phyloP scores from a whole-genome alignment of 2,113 vertebrate genomes.

The Chloebia gouldiae region DNA sequence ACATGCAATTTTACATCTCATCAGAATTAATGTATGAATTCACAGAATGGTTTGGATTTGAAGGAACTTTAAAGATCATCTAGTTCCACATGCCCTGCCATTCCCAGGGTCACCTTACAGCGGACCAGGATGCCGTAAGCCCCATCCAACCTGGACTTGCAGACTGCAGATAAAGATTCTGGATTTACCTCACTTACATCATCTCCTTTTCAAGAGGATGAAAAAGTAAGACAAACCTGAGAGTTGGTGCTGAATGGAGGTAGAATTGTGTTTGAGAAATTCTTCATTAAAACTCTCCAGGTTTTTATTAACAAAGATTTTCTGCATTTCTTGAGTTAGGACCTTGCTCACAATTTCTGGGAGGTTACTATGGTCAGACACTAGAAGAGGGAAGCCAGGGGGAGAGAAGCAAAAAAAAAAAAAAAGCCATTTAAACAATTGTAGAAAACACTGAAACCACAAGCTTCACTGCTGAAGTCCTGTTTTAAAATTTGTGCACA shows the following conservation, averaged over 20 bases:
- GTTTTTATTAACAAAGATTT: conserved; percentile 78
- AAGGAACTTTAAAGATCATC: not conserved
- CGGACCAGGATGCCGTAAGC: not conserved
- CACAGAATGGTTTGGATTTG: not conserved
- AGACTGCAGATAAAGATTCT: not conserved
- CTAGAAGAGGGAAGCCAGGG: conserved; percentile 29
- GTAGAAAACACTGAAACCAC: not conserved
- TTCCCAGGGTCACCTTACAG: not conserved
- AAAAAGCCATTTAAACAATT: not conserved
- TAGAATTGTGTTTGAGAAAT: conserved; percentile 76
- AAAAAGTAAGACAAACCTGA: conserved; percentile 39
- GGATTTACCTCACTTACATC: not conserved
- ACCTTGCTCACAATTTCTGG: conserved; percentile 79
- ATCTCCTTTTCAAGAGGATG: not conserved
- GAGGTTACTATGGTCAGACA: conserved; percentile 79
- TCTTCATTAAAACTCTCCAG: conserved; percentile 80
- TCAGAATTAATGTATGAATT: not conserved
- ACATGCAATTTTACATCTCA: not conserved
- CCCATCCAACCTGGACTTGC: not conserved
- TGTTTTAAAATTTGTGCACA: not conserved
- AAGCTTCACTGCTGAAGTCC: not conserved
- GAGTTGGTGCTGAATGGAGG: conserved; percentile 78
- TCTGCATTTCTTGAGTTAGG: conserved; percentile 79
- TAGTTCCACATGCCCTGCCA: not conserved
- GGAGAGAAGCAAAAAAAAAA: not conserved